Base-by-base conservation (phyloP, 1,140 invertebrate species). In the Amphibalanus amphitrite region DNA sequence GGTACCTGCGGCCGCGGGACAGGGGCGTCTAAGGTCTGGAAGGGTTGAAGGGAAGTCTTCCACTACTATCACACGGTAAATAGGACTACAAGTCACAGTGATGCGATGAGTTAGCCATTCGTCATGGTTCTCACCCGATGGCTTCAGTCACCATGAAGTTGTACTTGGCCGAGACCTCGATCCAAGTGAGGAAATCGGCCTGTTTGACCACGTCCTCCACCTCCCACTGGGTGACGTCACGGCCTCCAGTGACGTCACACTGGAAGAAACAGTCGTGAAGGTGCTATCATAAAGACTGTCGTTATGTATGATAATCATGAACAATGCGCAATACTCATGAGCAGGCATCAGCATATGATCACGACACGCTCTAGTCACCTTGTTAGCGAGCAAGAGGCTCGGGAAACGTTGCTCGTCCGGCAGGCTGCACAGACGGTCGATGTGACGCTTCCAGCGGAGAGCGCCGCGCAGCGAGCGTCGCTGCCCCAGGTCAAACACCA, bases 401-500 rank as follows among this genome's bases (percentile, higher is more conserved):
- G 85, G 85, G 26, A 86, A 82, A 23, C 80, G 78, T 47, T 77
- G 79, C 0, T 84, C 85, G 77, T 85, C 84, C 1, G 81, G 76
- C 25, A 85, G 75, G 1, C 79, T 80, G 75, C 85, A 86, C 76
- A 86, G 86, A 1, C 80, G 77, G 75, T 86, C 85, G 0, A 86
- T 79, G 76, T 86, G 85, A 75, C 83, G 83, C 76, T 86, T 86
- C 85, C 85, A 86, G 73, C 84, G 84, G 8, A 85, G 76, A 10
- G 82, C 81, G 77, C 83, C 85, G 68, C 81, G 76, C 78, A 86
- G 86, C 20, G 84, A 84, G 73, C 81, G 82, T 73, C 81, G 81
- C 74, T 84, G 84, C 28, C 82, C 83, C 59, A 86, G 77, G 78
- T 86, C 85, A 77, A 85, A 86, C 83, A 86, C 85, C 67, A 86